Percentiles rank a stretch among this genome's conserved stretches.
phyloP scores from a whole-genome alignment of 2,113 vertebrate species.

The Thymallus thymallus region DNA sequence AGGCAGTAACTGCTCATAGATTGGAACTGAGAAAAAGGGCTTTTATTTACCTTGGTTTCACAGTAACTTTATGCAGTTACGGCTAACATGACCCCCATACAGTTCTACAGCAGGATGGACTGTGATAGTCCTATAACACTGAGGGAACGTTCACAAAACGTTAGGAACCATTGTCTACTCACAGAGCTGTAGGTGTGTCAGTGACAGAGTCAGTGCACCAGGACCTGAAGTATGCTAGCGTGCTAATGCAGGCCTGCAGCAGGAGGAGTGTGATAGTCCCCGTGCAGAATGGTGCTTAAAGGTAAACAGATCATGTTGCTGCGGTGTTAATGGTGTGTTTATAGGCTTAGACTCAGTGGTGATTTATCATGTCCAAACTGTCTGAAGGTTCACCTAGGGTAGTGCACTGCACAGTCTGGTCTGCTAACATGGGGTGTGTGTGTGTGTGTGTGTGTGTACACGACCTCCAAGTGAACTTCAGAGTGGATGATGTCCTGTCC shows the following conservation, averaged over 20 bases:
- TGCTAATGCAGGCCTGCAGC: conserved; percentile 38
- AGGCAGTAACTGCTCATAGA: no score
- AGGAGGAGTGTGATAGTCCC: conserved; percentile 15
- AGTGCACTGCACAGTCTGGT: conserved; percentile 16
- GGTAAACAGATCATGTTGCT: conserved; percentile 64
- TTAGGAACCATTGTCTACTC: background rate
- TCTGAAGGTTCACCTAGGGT: conserved; percentile 9
- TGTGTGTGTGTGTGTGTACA: conserved; percentile 27
- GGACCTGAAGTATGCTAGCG: conserved; percentile 32
- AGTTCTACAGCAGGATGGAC: no score
- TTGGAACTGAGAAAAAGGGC: no score
- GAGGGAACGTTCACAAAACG: background rate
- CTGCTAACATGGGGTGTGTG: background rate
- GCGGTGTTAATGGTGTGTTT: conserved; percentile 72
- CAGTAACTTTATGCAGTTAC: no score
- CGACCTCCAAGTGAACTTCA: no score
- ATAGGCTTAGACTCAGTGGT: conserved; percentile 64
- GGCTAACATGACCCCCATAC: no score
- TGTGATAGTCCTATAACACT: background rate
- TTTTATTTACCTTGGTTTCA: no score
- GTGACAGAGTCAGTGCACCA: conserved; percentile 34
- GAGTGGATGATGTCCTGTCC: background rate
- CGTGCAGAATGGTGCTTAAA: conserved; percentile 25
- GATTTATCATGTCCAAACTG: conserved; percentile 61
- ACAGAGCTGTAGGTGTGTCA: background rate